phyloP scores from a whole-genome alignment of 2,797 vertebrate species.

The Hipposideros larvatus region DNA sequence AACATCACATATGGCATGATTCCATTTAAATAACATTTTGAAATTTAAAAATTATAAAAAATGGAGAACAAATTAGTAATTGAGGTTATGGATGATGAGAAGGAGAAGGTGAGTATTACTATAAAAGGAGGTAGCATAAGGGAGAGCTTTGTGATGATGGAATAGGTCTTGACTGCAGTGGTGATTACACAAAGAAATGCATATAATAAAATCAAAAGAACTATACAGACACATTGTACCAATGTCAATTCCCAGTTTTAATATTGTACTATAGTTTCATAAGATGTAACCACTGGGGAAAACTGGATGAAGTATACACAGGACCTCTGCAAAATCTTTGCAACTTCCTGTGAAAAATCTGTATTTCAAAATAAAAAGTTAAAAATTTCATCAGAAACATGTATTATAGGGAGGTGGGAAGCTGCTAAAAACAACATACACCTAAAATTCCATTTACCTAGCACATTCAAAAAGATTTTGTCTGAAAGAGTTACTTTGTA shows the following conservation, averaged over 20 bases:
- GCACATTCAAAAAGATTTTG: background rate
- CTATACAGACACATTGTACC: background rate
- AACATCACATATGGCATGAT: background rate
- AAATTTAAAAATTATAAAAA: conserved; percentile 1
- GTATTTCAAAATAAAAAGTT: background rate
- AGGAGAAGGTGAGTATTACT: background rate
- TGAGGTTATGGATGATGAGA: background rate
- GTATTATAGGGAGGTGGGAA: background rate
- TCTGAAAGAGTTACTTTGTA: background rate
- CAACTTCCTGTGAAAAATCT: background rate
- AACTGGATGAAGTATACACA: background rate
- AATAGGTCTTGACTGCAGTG: background rate
- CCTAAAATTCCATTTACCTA: conserved; percentile 5
- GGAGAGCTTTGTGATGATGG: background rate
- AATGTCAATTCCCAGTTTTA: background rate
- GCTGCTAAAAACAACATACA: background rate
- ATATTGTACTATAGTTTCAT: background rate
- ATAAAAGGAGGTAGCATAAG: background rate
- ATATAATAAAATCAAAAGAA: background rate
- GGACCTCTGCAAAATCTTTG: background rate
- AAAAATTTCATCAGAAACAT: conserved; percentile 14
- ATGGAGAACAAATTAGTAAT: conserved; percentile 19
- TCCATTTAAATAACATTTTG: background rate
- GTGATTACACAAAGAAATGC: background rate
- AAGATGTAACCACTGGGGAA: background rate